Base-by-base conservation (phyloP, 2,888 invertebrate species). In the Lissocephala sabroskyi region DNA sequence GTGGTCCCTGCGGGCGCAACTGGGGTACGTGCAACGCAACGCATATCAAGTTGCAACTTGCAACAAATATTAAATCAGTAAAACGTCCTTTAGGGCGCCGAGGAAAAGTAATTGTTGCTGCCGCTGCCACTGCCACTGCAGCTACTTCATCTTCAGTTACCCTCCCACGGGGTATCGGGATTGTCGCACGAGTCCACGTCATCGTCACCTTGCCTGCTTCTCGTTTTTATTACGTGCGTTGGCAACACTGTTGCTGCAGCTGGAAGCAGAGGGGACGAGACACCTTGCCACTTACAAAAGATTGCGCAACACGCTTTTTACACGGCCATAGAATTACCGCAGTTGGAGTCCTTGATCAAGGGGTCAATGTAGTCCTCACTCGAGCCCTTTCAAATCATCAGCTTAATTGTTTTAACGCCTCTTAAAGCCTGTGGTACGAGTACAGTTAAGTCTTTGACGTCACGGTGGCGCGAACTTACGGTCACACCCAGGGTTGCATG, bases 1-100 rank as follows among this genome's bases (percentile, higher is more conserved):
- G 26, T 30, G 30, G 30, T 30, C 26, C 9, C 5, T 26, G 26
- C 50, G 36, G 9, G 7, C 10, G 17, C 9, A 3, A 23, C 40
- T n/a, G 29, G 41, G 30, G 54, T 39, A 73, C 70, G 67, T 68
- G 70, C 70, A 68, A 50, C 64, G 45, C 66, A 52, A 57, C 62
- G 62, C 68, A 66, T 68, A 68, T 68, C 68, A 74, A 74, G 62
- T 68, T 68, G 66, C 68, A 68, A 55, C 74, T 68, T 74, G 74
- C 68, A 66, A 74, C 68, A 68, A 68, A 68, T 68, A 68, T 68
- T 74, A 68, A 74, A 68, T 68, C 68, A 68, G 70, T 68, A 68
- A 68, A 68, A 68, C 74, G 64, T 68, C 74, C 68, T 64, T 74
- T 66, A 59, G 68, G 68, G 68, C 64, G 59, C 74, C 70, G 70